These are phyloP conservation scores for Ethmia dodecea DNA, from an alignment of 2,888 invertebrate genomes.

Conservation along the genomic window DNA sequence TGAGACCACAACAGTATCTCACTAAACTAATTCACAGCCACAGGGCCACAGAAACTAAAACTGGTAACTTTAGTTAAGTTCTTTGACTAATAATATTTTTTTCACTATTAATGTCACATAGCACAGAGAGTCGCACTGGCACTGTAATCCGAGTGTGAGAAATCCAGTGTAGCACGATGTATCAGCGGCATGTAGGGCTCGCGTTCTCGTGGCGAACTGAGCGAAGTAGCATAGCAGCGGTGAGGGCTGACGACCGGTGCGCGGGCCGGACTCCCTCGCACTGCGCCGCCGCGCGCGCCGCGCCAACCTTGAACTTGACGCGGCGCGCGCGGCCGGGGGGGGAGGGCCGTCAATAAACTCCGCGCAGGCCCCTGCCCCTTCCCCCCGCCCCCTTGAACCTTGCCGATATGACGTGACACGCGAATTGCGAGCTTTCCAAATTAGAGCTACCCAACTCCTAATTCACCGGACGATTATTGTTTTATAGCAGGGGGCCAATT, in stretches of 20 bases:
- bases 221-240: conserved; percentile 59
- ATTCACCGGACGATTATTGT: not conserved
- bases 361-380: conserved; percentile 49
- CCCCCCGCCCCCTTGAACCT: conserved; percentile 25
- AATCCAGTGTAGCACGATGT: conserved; percentile 54
- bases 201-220: conserved; percentile 55
- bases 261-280: conserved; percentile 78
- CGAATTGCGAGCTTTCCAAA: conserved; percentile 25
- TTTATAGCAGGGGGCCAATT: too few relatives aligned
- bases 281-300: conserved; percentile 77
- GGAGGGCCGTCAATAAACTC: conserved; percentile 66
- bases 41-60: conserved; percentile 60
- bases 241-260: conserved; percentile 76
- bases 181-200: conserved; percentile 41
- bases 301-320: conserved; percentile 80
- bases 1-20: conserved; percentile 68
- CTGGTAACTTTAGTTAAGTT: conserved; percentile 66
- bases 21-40: conserved; percentile 74
- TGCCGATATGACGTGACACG: conserved; percentile 38
- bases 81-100: conserved; percentile 40
- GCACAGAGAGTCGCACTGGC: conserved; percentile 50
- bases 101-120: conserved; percentile 55
- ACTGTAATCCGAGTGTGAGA: conserved; percentile 66
- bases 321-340: conserved; percentile 64
- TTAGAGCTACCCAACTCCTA: conserved; percentile 8